phyloP scores from a whole-genome alignment of 2,113 vertebrate species.

The Oenanthe melanoleuca region DNA sequence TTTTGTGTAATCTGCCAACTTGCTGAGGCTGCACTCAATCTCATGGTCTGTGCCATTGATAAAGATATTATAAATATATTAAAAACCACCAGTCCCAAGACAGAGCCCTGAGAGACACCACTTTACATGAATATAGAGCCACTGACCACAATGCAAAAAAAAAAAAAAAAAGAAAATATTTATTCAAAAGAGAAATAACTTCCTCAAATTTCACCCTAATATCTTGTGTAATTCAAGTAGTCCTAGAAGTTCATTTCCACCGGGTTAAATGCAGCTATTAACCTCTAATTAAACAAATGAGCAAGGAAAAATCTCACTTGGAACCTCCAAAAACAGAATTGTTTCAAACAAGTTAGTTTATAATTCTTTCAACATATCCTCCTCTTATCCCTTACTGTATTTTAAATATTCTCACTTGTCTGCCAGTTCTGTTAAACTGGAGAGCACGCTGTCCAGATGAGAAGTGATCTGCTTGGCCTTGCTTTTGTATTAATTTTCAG shows the following conservation, averaged over 20 bases:
- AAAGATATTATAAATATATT: neutral
- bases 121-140: neutral
- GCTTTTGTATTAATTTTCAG: neutral
- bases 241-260: neutral
- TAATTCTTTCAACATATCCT: neutral
- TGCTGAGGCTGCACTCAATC: neutral
- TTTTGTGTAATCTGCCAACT: neutral
- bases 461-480: neutral
- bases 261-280: neutral
- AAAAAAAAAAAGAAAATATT: neutral
- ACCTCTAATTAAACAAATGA: neutral
- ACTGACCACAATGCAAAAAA: neutral
- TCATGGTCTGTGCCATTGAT: neutral
- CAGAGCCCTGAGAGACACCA: neutral
- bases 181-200: neutral
- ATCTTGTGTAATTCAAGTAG: neutral
- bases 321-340: neutral
- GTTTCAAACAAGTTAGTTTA: neutral
- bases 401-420: neutral
- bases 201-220: neutral
- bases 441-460: neutral
- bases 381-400: neutral
- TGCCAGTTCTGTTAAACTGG: neutral
- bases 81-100: neutral
- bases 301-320: neutral